Evolutionary conservation across 1,140 invertebrate genomes (phyloP), one percentile per base, ranked within the genome.

Genomic region (Hyles vespertilio): DNA sequence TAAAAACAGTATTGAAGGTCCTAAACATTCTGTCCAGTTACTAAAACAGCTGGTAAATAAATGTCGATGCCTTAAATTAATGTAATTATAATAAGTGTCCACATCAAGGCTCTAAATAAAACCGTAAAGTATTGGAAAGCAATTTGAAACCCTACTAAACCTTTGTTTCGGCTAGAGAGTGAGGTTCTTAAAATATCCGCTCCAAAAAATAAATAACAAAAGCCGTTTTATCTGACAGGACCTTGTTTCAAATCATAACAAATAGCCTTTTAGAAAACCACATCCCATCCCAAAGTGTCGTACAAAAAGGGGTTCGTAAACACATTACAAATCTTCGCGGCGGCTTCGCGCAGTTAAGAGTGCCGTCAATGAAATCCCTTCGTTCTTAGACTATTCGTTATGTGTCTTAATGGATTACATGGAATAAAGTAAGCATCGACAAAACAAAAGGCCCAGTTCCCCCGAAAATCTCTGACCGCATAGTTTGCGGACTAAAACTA

Each of bases 191-290:
- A 77, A 77, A 78, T 79, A 84, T 82, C 74, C 69, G 70, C 63
- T 69, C 67, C 67, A 77, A 65, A 77, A 77, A 81, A 81, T 84
- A 81, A 76, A 83, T 75, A 68, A 80, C 73, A 79, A 81, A 77
- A 77, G 81, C 77, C 76, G 78, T 87, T 83, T 77, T 74, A 74
- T 84, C 79, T 80, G 81, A 81, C 80, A 80, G 74, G 79, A 70
- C 72, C 76, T 81, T 80, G 81, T 84, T 84, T 80, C 77, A 84
- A 83, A 87, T 87, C 84, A 87, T 87, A 87, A 87, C 77, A 82
- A 81, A 87, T 84, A 79, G 82, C 81, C 72, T 82, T 85, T 85
- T 76, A 80, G 75, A 81, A 84, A 87, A 85, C 80, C 82, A 73
- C 82, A 87, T 84, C 81, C 80, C 72, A 63, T 73, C 75, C 81